phyloP scores from a whole-genome alignment of 2,888 invertebrate genomes.

The Anthoptus insignis region DNA sequence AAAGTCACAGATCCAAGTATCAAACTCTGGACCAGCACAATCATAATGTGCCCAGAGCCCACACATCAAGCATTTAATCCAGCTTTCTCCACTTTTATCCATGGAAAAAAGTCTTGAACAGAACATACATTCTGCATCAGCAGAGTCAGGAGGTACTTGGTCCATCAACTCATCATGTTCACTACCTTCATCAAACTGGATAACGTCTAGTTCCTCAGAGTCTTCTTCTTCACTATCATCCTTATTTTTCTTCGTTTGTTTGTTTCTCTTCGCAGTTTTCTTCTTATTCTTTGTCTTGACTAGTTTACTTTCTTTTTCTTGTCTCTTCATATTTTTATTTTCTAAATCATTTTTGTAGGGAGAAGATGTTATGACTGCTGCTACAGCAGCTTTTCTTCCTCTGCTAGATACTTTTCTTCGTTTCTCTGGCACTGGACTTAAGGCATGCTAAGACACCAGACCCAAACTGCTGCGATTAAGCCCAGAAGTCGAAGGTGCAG shows the following conservation, averaged over 20 bases:
- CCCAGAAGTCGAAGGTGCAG: slow-evolving; percentile 38
- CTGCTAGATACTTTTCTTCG: slow-evolving; percentile 39
- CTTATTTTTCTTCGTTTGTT: slow-evolving; percentile 39
- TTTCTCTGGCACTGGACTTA: slow-evolving; percentile 41
- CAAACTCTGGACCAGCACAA: slow-evolving; percentile 44
- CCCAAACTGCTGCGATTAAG: slow-evolving; percentile 39
- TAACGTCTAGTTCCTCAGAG: not conserved
- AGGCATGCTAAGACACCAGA: no score
- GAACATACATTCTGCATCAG: no score
- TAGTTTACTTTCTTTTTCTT: slow-evolving; percentile 29
- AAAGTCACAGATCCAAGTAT: slow-evolving; percentile 47
- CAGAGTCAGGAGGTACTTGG: no score
- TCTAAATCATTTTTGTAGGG: slow-evolving; percentile 47
- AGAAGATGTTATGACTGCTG: slow-evolving; percentile 41
- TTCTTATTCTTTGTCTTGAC: slow-evolving; percentile 42
- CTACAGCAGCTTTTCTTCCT: slow-evolving; percentile 39
- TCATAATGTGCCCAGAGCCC: slow-evolving; percentile 44
- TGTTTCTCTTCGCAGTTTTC: slow-evolving; percentile 40
- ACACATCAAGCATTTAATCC: slow-evolving; percentile 47
- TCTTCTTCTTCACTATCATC: slow-evolving; percentile 37
- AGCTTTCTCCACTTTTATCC: slow-evolving; percentile 36
- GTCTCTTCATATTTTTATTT: slow-evolving; percentile 37
- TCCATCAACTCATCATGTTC: slow-evolving; percentile 38
- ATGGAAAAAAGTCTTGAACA: slow-evolving; percentile 30
- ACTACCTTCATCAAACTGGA: slow-evolving; percentile 27